Evolutionary conservation across 35 echinoderm and acorn worm genomes (phyloP).

Genomic region (Apostichopus japonicus): DNA sequence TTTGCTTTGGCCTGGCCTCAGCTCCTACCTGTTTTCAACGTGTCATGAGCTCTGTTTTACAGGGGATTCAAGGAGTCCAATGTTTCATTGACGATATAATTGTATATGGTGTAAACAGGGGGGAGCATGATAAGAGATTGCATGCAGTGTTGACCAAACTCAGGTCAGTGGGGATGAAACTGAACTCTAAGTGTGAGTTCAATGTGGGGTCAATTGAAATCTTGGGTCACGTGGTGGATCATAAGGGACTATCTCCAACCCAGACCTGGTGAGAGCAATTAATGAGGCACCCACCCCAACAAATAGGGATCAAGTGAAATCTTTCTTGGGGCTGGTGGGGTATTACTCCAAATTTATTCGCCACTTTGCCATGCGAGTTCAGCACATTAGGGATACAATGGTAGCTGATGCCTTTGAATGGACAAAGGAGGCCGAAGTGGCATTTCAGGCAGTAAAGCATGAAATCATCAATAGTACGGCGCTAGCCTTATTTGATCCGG

Average conservation of each 20-base stretch:
- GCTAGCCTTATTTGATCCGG: slow-evolving; percentile 1
- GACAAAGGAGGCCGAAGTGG: background rate
- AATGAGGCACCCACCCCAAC: background rate
- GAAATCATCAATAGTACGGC: slow-evolving; percentile 7
- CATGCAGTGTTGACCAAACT: slow-evolving; percentile 11
- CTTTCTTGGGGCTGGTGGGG: background rate
- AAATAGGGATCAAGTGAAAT: background rate
- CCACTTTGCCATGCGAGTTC: background rate
- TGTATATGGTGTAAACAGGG: slow-evolving; percentile 56
- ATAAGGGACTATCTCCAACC: slow-evolving; percentile 6
- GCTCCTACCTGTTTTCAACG: slow-evolving; percentile 69
- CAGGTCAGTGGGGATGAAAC: background rate
- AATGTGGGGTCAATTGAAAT: slow-evolving; percentile 7
- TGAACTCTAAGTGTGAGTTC: slow-evolving; percentile 45
- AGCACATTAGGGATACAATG: background rate
- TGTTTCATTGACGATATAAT: slow-evolving; percentile 78
- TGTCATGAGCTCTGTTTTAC: slow-evolving; percentile 57
- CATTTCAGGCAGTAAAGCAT: slow-evolving; percentile 19
- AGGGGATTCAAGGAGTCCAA: slow-evolving; percentile 41
- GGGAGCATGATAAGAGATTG: slow-evolving; percentile 37
- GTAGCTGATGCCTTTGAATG: background rate
- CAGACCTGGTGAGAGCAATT: slow-evolving; percentile 12
- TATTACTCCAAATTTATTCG: background rate
- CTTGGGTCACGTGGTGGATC: slow-evolving; percentile 27
- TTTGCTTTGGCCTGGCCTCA: slow-evolving; percentile 73